A percentile compares a stretch with the other conserved stretches of the same genome.
Conservation (phyloP, 2,113 vertebrate species). For the Takifugu flavidus region DNA sequence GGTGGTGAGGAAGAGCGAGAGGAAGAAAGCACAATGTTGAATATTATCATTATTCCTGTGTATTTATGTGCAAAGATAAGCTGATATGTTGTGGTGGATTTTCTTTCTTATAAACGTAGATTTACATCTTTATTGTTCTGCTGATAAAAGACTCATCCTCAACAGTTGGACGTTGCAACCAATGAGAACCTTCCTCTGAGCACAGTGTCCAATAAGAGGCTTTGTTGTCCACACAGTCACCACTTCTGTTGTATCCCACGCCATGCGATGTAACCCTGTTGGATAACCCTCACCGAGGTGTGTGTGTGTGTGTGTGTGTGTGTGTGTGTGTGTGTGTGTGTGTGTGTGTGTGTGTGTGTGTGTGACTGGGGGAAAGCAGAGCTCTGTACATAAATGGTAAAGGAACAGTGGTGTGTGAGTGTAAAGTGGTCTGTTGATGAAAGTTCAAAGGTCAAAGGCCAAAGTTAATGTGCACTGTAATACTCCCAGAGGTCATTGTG, state of each 20-base stretch:
- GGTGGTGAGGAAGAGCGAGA: slow-evolving; percentile 34
- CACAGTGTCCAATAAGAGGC: slow-evolving; percentile 37
- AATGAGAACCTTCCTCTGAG: slow-evolving; percentile 20
- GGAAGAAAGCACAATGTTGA: slow-evolving; percentile 71
- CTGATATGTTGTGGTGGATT: slow-evolving; percentile 75
- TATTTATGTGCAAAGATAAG: slow-evolving; percentile 80
- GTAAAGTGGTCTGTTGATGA: slow-evolving; percentile 44
- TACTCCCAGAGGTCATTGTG: slow-evolving; percentile 70
- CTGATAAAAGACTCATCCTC: slow-evolving; percentile 56
- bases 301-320: slow-evolving; percentile 22
- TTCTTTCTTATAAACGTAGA: slow-evolving; percentile 62
- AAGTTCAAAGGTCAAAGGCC: slow-evolving; percentile 62
- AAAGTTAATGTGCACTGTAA: slow-evolving; percentile 75
- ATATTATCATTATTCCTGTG: slow-evolving; percentile 61
- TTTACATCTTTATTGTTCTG: slow-evolving; percentile 60
- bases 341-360: slow-evolving; percentile 12
- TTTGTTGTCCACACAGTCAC: slow-evolving; percentile 41
- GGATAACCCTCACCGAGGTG: slow-evolving; percentile 30
- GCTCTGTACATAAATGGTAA: slow-evolving; percentile 58
- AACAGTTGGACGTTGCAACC: slow-evolving; percentile 35
- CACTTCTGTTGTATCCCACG: slow-evolving; percentile 48
- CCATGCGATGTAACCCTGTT: slow-evolving; percentile 59
- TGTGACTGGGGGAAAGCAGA: slow-evolving; percentile 33
- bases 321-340: slow-evolving; percentile 21
- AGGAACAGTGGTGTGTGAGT: slow-evolving; percentile 38